Conservation (phyloP, 2,113 vertebrate genomes). For the Gulo gulo region DNA sequence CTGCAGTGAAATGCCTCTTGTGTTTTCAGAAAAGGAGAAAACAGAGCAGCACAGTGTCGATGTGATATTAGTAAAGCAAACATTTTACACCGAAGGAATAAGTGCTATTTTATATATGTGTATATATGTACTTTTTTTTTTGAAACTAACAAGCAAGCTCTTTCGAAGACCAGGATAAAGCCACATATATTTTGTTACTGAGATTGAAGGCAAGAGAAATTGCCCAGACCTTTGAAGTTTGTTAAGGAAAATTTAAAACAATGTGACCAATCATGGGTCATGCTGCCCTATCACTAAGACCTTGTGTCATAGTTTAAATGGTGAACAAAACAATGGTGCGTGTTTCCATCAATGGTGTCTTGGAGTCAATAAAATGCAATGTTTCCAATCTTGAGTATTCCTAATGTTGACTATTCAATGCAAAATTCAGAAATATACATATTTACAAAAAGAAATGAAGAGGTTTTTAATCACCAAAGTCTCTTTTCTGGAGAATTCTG, state of each 20-base stretch:
- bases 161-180: not conserved
- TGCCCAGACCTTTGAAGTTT: not conserved
- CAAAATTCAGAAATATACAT: not conserved
- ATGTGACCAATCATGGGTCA: not conserved
- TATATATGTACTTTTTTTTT: not conserved
- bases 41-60: not conserved
- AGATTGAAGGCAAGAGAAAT: not conserved
- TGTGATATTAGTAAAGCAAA: slow-evolving; percentile 42
- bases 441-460: not conserved
- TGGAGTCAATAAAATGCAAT: not conserved
- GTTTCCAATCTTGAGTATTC: not conserved
- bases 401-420: not conserved
- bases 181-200: not conserved
- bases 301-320: not conserved
- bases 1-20: not conserved
- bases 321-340: not conserved
- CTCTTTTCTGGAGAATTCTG: not conserved
- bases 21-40: slow-evolving; percentile 12
- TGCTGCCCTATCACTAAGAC: not conserved
- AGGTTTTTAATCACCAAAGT: not conserved
- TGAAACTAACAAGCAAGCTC: not conserved
- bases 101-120: not conserved
- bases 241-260: not conserved
- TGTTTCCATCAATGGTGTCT: not conserved
- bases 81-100: not conserved